A percentile compares a stretch with the other conserved stretches of the same genome.
Evolutionary conservation across 2,797 vertebrate species (phyloP).

Genomic region (Ctenopoma multispine): DNA sequence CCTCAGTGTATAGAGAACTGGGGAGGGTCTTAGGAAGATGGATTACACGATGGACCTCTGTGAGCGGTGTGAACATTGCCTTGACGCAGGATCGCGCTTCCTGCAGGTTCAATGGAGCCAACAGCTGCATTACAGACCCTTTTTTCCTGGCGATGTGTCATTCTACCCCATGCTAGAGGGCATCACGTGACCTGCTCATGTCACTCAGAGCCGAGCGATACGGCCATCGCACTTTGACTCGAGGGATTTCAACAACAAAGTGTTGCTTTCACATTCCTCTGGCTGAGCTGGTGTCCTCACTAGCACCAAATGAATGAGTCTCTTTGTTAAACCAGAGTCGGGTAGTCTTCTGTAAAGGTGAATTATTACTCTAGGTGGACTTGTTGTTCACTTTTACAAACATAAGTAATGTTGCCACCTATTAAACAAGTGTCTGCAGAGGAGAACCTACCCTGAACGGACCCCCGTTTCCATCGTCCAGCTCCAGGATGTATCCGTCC

Average conservation of each 20-base stretch:
- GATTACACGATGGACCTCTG: slow-evolving; percentile 59
- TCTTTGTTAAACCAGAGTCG: slow-evolving; percentile 46
- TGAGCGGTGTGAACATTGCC: slow-evolving; percentile 35
- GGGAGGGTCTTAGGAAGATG: slow-evolving; percentile 47
- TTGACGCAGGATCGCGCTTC: slow-evolving; percentile 70
- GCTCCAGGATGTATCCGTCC: slow-evolving; percentile 98
- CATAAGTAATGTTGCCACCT: not conserved
- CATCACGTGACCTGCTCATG: slow-evolving; percentile 52
- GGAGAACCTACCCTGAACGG: slow-evolving; percentile 91
- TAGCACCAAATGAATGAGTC: slow-evolving; percentile 42
- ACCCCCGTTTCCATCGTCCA: slow-evolving; percentile 95
- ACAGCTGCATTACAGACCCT: slow-evolving; percentile 50
- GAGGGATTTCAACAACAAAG: slow-evolving; percentile 41
- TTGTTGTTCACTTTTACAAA: slow-evolving; percentile 15
- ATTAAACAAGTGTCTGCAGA: slow-evolving; percentile 5
- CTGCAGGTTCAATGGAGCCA: slow-evolving; percentile 46
- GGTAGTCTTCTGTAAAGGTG: slow-evolving; percentile 38
- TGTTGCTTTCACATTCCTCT: slow-evolving; percentile 42
- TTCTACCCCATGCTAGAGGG: slow-evolving; percentile 20
- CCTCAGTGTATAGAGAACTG: slow-evolving; percentile 11
- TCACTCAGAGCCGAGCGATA: slow-evolving; percentile 13
- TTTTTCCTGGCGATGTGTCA: slow-evolving; percentile 26
- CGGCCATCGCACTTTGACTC: slow-evolving; percentile 10
- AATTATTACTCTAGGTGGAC: slow-evolving; percentile 38
- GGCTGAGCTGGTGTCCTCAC: slow-evolving; percentile 32